These are phyloP conservation scores for Anguilla marmorata DNA, from an alignment of 2,797 vertebrate species.

Conservation along the genomic window DNA sequence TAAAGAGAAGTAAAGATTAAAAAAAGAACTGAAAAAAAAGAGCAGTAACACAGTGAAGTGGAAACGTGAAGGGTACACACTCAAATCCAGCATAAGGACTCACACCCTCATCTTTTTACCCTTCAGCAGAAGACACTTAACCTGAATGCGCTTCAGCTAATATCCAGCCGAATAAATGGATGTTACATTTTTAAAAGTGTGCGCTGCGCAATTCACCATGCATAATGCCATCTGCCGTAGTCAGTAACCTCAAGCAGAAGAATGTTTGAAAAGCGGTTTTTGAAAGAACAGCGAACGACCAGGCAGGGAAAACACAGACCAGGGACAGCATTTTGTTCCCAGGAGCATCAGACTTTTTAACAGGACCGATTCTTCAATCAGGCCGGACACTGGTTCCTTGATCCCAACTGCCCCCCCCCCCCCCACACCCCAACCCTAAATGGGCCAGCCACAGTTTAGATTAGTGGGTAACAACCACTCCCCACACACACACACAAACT, in stretches of 20 bases:
- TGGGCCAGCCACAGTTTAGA: conserved; percentile 5
- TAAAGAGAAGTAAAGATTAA: background rate
- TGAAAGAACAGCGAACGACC: background rate
- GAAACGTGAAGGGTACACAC: background rate
- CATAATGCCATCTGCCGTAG: background rate
- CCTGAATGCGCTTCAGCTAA: background rate
- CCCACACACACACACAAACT: background rate
- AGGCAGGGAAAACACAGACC: background rate
- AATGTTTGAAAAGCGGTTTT: background rate
- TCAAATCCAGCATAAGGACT: background rate
- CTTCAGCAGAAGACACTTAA: background rate
- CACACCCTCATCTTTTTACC: background rate
- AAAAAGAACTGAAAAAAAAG: background rate
- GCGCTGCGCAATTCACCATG: background rate
- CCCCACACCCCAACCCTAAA: background rate
- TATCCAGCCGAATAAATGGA: background rate
- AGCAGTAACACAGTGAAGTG: background rate
- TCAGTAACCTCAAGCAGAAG: background rate
- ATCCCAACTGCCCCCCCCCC: background rate
- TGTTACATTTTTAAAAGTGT: background rate
- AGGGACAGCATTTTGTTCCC: background rate
- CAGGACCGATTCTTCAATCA: conserved; percentile 9
- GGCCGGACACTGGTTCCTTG: background rate
- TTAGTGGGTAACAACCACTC: conserved; percentile 7
- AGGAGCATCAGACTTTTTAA: background rate